phyloP scores from a whole-genome alignment of 2,888 invertebrate species.

The Drosophila crucigera region DNA sequence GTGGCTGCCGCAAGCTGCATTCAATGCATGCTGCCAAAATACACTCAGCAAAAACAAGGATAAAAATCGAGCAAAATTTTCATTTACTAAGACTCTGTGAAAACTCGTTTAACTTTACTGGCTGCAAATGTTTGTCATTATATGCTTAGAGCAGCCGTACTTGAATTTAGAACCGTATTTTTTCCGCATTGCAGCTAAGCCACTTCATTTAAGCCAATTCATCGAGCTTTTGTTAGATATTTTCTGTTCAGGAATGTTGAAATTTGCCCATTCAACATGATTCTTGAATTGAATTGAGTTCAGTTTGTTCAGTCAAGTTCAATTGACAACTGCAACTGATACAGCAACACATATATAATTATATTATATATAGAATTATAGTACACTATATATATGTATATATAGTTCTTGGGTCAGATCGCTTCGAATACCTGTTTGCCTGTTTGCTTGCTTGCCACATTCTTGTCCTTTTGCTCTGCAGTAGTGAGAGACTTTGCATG shows the following conservation, averaged over 20 bases:
- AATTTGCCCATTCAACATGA: background rate
- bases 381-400: too few relatives aligned
- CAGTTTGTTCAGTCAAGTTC: background rate
- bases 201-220: background rate
- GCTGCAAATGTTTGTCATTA: background rate
- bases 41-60: background rate
- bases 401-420: background rate
- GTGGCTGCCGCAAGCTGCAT: constrained; percentile 14
- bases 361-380: too few relatives aligned
- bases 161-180: background rate
- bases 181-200: background rate
- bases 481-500: constrained; percentile 26
- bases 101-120: background rate
- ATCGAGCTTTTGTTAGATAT: background rate
- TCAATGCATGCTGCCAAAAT: background rate
- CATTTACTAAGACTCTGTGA: background rate
- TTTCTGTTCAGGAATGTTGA: background rate
- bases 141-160: background rate
- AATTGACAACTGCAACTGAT: background rate
- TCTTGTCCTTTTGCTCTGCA: background rate
- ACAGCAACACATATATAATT: background rate
- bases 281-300: background rate
- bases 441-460: background rate
- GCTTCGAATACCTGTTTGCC: background rate
- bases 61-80: background rate